Base-by-base conservation (phyloP, 2,797 vertebrate species). In the Mus minutoides region DNA sequence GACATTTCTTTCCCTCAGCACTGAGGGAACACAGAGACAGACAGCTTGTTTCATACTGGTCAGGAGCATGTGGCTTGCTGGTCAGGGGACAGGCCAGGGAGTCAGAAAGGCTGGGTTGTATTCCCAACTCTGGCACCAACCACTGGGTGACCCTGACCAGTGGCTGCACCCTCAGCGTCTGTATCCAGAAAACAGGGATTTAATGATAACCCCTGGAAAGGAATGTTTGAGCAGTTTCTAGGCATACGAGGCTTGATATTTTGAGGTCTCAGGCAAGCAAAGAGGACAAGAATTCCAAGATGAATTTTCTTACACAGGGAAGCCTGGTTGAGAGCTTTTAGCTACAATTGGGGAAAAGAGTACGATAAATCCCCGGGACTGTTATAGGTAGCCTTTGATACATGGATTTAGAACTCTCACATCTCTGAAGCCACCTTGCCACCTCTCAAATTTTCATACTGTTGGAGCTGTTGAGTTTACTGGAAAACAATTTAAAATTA, bases 21-120 rank as follows among this genome's bases (percentile, higher is more conserved):
- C 79, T 79, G 17, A 49, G 7, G 60, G 71, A 90, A 78, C 8
- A 34, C 92, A 69, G 96, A 95, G 95, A 96, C 92, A 91, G 95
- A 93, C 77, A 92, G 95, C 58, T 82, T 71, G 79, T 94, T 97
- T 93, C 90, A 91, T 92, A 91, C 96, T 91, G 97, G 96, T 97
- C 90, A 77, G 80, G 88, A 78, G 82, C 9, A 0, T 98, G 96
- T 93, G 97, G 97, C 96, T 97, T 96, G 86, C 82, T 94, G 97
- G 97, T 97, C 92, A 96, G 97, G 93, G 95, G 94, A 54, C 24
- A 31, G 78, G 56, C 52, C 0, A 94, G 92, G 97, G 97, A 97
- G 97, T 97, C 97, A 97, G 97, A 96, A 97, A 97, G 97, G 97
- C 97, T 98, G 97, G 88, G 96, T 92, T 96, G 83, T 58, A 2